Conservation (phyloP, 2,888 invertebrate species). For the Leptarthrus brevirostris region DNA sequence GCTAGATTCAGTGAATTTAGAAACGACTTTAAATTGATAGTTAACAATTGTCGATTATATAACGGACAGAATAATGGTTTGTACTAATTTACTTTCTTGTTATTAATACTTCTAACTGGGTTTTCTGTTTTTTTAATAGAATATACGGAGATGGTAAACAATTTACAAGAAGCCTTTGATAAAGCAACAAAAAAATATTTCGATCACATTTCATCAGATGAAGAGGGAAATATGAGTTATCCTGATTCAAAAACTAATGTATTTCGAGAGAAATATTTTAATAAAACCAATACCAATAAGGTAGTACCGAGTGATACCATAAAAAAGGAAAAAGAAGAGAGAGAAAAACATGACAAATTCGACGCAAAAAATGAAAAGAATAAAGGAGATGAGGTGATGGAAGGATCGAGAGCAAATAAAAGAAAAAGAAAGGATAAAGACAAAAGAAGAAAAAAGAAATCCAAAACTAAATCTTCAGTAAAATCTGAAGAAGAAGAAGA, state of each 20-base stretch:
- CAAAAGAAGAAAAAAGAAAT: slow-evolving; percentile 62
- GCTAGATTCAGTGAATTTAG: slow-evolving; percentile 83
- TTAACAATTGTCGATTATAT: slow-evolving; percentile 91
- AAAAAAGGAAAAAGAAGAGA: slow-evolving; percentile 49
- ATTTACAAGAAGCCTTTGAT: slow-evolving; percentile 83
- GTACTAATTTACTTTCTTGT: slow-evolving; percentile 54
- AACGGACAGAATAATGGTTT: slow-evolving; percentile 94
- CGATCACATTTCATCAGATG: slow-evolving; percentile 83
- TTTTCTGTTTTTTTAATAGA: slow-evolving; percentile 70
- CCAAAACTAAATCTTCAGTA: slow-evolving; percentile 45
- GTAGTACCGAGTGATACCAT: slow-evolving; percentile 57
- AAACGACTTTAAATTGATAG: slow-evolving; percentile 89
- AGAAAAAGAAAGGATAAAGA: slow-evolving; percentile 66
- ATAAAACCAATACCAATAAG: slow-evolving; percentile 61
- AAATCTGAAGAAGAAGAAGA: slow-evolving; percentile 55
- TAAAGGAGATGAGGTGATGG: slow-evolving; percentile 51
- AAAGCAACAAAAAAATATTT: slow-evolving; percentile 85
- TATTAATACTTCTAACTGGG: not conserved
- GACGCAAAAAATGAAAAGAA: slow-evolving; percentile 54
- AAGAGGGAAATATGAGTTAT: slow-evolving; percentile 78
- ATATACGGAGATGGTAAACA: slow-evolving; percentile 89
- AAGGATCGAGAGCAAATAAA: slow-evolving; percentile 57
- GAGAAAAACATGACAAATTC: slow-evolving; percentile 53
- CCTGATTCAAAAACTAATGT: slow-evolving; percentile 68
- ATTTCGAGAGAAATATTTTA: slow-evolving; percentile 67